These are phyloP conservation scores for Pyrocoelia pectoralis DNA, from an alignment of 2,888 invertebrate species.

Conservation along the genomic window DNA sequence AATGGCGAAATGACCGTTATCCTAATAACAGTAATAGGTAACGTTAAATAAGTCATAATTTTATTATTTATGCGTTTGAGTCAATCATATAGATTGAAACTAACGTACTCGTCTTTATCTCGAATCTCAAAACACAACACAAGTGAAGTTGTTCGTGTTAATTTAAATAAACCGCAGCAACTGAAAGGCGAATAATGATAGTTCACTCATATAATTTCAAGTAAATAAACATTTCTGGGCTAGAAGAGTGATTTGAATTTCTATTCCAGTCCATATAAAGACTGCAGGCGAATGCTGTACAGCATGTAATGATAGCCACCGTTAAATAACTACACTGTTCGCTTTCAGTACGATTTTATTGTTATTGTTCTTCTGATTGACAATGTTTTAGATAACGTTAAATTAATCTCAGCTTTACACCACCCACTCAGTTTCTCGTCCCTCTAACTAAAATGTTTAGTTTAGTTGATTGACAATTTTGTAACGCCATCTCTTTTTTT, in stretches of 20 bases:
- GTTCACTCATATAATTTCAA: constrained; percentile 53
- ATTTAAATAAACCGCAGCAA: constrained; percentile 49
- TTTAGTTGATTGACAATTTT: constrained; percentile 46
- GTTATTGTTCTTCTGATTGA: constrained; percentile 53
- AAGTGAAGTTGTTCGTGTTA: constrained; percentile 50
- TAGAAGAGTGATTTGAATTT: constrained; percentile 45
- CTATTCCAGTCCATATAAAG: constrained; percentile 48
- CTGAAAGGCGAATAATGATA: constrained; percentile 52
- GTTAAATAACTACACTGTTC: constrained; percentile 41
- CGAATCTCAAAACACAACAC: constrained; percentile 18
- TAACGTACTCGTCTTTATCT: constrained; percentile 13
- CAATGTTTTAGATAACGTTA: constrained; percentile 54
- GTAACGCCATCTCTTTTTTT: constrained; percentile 39
- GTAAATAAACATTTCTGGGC: constrained; percentile 53
- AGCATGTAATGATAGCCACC: constrained; percentile 49
- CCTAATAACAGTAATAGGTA: no score
- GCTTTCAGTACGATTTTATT: constrained; percentile 50
- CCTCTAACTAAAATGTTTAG: constrained; percentile 33
- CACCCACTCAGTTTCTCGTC: constrained; percentile 23
- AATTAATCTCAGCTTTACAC: constrained; percentile 33
- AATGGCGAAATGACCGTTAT: neutral
- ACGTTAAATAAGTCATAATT: neutral
- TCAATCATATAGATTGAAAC: constrained; percentile 4
- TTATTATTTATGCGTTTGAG: neutral
- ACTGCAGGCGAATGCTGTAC: constrained; percentile 41